A percentile compares a stretch with the other conserved stretches of the same genome.
phyloP scores from a whole-genome alignment of 2,113 vertebrate species.

The Pontoporia blainvillei region DNA sequence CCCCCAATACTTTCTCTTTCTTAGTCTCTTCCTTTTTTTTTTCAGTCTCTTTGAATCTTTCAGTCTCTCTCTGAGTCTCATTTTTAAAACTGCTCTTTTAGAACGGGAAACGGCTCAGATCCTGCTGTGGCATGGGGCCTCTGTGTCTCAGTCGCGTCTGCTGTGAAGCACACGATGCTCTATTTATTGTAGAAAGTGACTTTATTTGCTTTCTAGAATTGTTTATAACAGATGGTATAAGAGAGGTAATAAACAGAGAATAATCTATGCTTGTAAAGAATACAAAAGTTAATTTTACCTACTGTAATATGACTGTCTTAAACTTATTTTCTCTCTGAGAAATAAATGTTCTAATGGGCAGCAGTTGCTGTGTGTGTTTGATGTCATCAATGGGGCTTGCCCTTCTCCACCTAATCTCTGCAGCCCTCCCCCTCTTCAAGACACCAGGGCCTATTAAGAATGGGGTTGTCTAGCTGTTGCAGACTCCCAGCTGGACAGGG shows the following conservation, averaged over 20 bases:
- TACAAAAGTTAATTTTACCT: conserved; percentile 92
- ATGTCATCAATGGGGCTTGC: neutral
- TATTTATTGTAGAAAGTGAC: conserved; percentile 96
- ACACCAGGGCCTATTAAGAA: neutral
- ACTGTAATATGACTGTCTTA: conserved; percentile 91
- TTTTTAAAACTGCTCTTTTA: conserved; percentile 80
- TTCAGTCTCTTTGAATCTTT: conserved; percentile 17
- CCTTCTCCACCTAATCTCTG: neutral
- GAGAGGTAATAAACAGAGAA: conserved; percentile 83
- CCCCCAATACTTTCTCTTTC: neutral
- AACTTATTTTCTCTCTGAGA: conserved; percentile 94
- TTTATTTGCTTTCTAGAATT: conserved; percentile 90
- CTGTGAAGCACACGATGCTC: conserved; percentile 86
- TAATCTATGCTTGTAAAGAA: conserved; percentile 94
- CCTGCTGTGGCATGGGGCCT: conserved; percentile 82
- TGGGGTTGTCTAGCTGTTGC: neutral
- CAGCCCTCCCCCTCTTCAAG: neutral
- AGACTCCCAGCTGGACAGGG: neutral
- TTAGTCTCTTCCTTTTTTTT: neutral
- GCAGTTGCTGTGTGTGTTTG: conserved; percentile 9
- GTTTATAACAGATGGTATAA: conserved; percentile 92
- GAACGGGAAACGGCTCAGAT: conserved; percentile 75
- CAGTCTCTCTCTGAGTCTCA: conserved; percentile 35
- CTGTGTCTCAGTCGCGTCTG: conserved; percentile 80
- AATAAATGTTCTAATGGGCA: conserved; percentile 92